These are phyloP conservation scores for Elephas maximus DNA, from an alignment of 2,113 vertebrate genomes.

Conservation along the genomic window DNA sequence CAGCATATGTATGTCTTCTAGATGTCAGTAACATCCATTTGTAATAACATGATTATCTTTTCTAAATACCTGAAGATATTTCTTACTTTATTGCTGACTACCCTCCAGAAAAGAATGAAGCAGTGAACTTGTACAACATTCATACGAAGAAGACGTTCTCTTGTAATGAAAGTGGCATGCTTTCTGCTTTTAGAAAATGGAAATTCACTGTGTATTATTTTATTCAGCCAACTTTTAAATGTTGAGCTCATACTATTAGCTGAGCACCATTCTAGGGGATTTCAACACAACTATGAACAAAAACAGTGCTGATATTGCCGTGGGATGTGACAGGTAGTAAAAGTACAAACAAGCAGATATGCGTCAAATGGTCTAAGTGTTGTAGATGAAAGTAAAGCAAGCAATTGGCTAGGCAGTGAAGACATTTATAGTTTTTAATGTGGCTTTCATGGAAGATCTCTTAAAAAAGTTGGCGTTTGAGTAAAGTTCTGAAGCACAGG, in stretches of 20 bases:
- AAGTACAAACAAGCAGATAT: background rate
- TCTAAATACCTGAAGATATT: background rate
- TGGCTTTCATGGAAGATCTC: background rate
- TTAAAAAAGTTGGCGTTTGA: background rate
- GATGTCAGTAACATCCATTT: no score
- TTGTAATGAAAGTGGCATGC: background rate
- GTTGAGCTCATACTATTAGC: background rate
- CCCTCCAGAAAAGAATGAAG: background rate
- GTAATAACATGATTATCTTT: background rate
- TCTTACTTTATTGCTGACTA: background rate
- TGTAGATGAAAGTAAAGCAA: background rate
- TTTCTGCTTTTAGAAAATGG: background rate
- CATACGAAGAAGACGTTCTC: background rate
- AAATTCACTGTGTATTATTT: background rate
- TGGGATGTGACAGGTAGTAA: background rate
- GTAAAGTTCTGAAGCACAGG: background rate
- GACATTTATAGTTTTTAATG: background rate
- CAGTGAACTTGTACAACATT: background rate
- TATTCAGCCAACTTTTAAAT: background rate
- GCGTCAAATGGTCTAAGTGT: background rate
- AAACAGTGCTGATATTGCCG: background rate
- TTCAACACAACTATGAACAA: background rate
- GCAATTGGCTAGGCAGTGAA: background rate
- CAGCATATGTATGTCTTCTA: background rate
- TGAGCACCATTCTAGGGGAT: background rate